Base-by-base conservation (phyloP, 2,113 vertebrate species). In the Xenopus borealis region DNA sequence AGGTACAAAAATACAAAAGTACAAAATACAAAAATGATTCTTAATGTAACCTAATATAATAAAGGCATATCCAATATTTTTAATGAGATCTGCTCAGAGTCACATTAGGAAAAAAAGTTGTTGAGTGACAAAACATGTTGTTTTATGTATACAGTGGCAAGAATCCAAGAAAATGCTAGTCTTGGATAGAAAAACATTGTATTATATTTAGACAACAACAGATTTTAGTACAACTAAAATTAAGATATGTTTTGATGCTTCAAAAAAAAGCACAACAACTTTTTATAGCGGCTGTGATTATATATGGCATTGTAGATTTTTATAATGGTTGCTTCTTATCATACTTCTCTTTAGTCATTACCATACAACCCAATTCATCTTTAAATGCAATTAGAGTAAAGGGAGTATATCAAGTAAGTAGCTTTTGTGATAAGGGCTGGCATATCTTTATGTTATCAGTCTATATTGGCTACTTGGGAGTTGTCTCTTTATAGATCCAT, bases 61-160 rank as follows among this genome's bases (percentile, higher is more conserved):
- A 47, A 59, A 55, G 27, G 52, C 62, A 53, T 16, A 40, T 12
- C 72, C 20, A 17, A 65, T 18, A 9, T 30, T 20, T 40, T 23
- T 20, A 67, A 30, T 17, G 20, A 10, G 66, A 62, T 75, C 66
- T 75, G 73, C 18, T 52, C 65, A 64, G 65, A 75, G 57, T n/a
- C 11, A 44, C 65, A 19, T 69, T 62, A 52, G 23, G 23, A 27
- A 4, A 53, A 57, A 62, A 69, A 75, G 57, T 69, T 75, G 64
- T 67, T 74, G 30, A 17, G 72, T 75, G 73, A 69, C 46, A 75
- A 69, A 75, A 69, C 66, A 62, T 62, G 73, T 17, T 69, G 73
- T 69, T 53, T 19, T 69, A 47, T 62, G 55, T 1, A 40, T 69
- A 62, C 19, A 62, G 61, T 75, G 66, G 73, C 68, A 19, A 40